Base-by-base conservation (phyloP, 1,140 invertebrate genomes). In the Drosophila kohkoa region DNA sequence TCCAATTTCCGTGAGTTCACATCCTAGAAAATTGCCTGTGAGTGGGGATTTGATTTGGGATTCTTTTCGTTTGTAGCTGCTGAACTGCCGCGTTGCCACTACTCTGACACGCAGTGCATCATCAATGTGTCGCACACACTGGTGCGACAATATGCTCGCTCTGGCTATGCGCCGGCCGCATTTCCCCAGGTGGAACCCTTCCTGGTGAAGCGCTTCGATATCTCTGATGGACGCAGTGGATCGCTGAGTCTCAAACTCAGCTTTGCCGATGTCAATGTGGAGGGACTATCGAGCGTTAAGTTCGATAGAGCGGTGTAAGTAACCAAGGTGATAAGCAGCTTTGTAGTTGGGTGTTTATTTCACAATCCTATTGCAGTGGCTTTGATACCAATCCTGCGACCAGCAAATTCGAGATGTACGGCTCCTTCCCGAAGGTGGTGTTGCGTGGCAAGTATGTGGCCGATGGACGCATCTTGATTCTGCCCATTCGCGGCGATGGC, bases 281-380 rank as follows among this genome's bases (percentile, higher is more conserved):
- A 81, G 48, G 91, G 91, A 0, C 70, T 92, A 72, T 90, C 86
- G n/a, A 76, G 90, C 45, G 88, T 91, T 8, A 87, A 92, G 54
- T 90, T 93, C 60, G 83, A 93, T 38, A 75, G 81, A 32, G 81
- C 91, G 25, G 89, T 92, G 91, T 92, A 79, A 88, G 91, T 92
- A 57, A 15, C 15, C 11, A 13, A 13, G 15, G 10, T 15, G n/a
- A 10, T 15, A 0, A 5, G 43, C 3, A 28, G 30, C 7, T 13
- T 30, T 3, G 1, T 1, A 15, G 20, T n/a, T 30, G 11, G n/a
- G 11, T 30, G 32, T 38, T 55, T 11, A 49, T 54, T 16, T 43
- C 5, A 11, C 62, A 2, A 16, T 46, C 1, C 0, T 38, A 43
- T 62, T 55, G 1, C 28, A 92, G 91, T 63, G 91, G 91, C 28